Evolutionary conservation across 2,888 invertebrate genomes (phyloP), one percentile per base, ranked within the genome.

Genomic region (Nesidiocoris tenuis): DNA sequence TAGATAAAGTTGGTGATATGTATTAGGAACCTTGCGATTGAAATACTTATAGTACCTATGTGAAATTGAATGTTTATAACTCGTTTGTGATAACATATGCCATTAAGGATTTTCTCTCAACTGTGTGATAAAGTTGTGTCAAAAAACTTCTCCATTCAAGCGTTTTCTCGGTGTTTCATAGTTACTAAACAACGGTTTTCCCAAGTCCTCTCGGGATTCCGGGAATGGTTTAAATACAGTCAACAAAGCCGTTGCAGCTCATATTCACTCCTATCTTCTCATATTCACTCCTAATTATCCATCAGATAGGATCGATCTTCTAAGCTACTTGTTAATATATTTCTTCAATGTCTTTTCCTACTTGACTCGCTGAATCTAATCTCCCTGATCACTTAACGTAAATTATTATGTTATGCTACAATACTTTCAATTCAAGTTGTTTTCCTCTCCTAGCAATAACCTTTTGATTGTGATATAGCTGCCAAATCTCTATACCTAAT

Each of bases 71-170:
- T 39, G 12, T 39, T 39, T 39, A 39, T 39, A 18, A 65, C 24
- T 65, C 39, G 64, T 64, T 64, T 64, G 65, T 65, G 65, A 65
- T 65, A 65, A 39, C 25, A n/a, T 39, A 64, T 39, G 65, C 65
- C 65, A 65, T 25, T 65, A 17, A 25, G 25, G 25, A 39, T 65
- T 65, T 65, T 65, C 18, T 39, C 65, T 39, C 25, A 65, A 39
- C 25, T 25, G 39, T 65, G 65, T 65, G 65, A 65, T 65, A 65
- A 65, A 65, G 65, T 39, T 25, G 65, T 65, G 65, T 65, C 65
- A 65, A 65, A 65, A 39, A 39, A 39, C 17, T 65, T 65, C 65
- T 65, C 39, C 17, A 65, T 18, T 17, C 39, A 7, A 18, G 65
- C 65, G 25, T 65, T 24, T 39, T 65, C 17, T 65, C 18, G 39